These are phyloP conservation scores for Augiades crinisus DNA, from an alignment of 2,888 invertebrate genomes.

Conservation along the genomic window DNA sequence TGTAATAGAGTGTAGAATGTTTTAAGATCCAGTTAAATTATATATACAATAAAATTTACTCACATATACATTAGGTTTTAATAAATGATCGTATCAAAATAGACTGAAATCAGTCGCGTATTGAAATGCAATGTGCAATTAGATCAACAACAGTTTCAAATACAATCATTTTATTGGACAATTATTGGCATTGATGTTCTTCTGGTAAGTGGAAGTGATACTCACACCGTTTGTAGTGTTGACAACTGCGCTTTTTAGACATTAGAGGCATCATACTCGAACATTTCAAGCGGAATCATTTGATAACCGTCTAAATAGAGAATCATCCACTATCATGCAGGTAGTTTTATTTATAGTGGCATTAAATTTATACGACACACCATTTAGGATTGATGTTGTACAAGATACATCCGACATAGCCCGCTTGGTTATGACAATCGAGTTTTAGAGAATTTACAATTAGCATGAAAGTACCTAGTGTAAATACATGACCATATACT, in stretches of 20 bases:
- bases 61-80: neutral
- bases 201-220: constrained; percentile 74
- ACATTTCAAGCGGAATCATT: constrained; percentile 56
- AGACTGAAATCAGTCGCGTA: constrained; percentile 46
- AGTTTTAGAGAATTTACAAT: constrained; percentile 7
- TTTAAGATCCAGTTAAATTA: constrained; percentile 9
- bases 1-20: constrained; percentile 34
- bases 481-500: constrained; percentile 7
- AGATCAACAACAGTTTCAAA: constrained; percentile 47
- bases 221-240: constrained; percentile 63
- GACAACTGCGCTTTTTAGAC: constrained; percentile 68
- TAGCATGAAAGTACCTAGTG: constrained; percentile 13
- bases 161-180: constrained; percentile 57
- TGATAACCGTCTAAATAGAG: constrained; percentile 47
- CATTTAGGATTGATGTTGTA: constrained; percentile 13
- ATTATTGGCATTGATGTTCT: constrained; percentile 64
- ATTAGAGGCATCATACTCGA: constrained; percentile 67
- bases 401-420: neutral
- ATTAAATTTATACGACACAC: constrained; percentile 40
- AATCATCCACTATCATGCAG: constrained; percentile 68
- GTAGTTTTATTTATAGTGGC: constrained; percentile 53
- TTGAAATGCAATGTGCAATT: constrained; percentile 58
- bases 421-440: constrained; percentile 2
- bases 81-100: constrained; percentile 28
- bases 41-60: neutral